These are phyloP conservation scores for Nothobranchius kuhntae DNA, from an alignment of 2,113 vertebrate genomes.

Conservation along the genomic window DNA sequence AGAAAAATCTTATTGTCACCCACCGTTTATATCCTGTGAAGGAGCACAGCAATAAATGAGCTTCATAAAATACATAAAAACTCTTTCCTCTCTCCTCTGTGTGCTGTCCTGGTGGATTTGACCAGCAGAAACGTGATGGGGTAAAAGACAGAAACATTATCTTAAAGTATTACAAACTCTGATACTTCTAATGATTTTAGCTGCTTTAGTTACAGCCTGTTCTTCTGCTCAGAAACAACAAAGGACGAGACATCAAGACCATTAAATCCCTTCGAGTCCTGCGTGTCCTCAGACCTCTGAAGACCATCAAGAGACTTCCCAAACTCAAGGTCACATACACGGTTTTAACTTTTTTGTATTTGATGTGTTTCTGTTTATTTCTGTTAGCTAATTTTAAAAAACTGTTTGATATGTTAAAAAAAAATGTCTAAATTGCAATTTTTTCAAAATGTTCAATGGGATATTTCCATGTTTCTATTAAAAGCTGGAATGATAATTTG, in stretches of 20 bases:
- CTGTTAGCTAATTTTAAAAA: background rate
- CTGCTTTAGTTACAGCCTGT: background rate
- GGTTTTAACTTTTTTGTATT: no score
- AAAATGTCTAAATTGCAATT: background rate
- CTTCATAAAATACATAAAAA: background rate
- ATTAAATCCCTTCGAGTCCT: conserved; percentile 97
- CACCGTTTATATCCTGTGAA: background rate
- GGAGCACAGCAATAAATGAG: background rate
- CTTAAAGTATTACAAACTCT: background rate
- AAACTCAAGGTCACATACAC: conserved; percentile 89
- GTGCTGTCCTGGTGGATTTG: conserved; percentile 56
- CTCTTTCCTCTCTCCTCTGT: conserved; percentile 45
- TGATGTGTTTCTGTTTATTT: background rate
- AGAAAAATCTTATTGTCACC: no score
- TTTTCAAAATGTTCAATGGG: no score
- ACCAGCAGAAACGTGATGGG: conserved; percentile 81
- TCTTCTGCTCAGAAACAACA: conserved; percentile 86
- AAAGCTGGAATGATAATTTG: background rate
- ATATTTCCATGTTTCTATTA: background rate
- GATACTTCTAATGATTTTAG: background rate
- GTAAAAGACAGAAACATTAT: conserved; percentile 61
- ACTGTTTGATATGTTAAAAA: background rate
- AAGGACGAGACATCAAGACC: conserved; percentile 97
- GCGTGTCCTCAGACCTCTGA: conserved; percentile 92
- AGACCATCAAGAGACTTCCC: conserved; percentile 98